Percentiles rank a stretch among this genome's conserved stretches.
Evolutionary conservation across 1,140 invertebrate genomes (phyloP).

Genomic region (Pachyrhynchus sulphureomaculatus): DNA sequence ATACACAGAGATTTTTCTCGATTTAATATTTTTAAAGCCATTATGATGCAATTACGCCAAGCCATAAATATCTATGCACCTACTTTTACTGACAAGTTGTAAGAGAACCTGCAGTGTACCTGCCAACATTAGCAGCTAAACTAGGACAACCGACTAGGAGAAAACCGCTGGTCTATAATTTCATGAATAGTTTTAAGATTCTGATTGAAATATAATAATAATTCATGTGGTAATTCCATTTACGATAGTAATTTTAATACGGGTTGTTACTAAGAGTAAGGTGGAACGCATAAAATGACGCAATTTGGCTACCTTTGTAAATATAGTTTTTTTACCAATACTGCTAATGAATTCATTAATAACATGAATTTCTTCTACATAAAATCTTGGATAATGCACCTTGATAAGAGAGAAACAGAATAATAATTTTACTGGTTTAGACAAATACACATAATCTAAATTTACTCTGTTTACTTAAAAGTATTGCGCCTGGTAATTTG

Average conservation of each 20-base stretch:
- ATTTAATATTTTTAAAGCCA: background rate
- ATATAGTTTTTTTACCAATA: too few species aligned
- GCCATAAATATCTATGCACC: constrained; percentile 16
- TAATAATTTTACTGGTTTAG: too few species aligned
- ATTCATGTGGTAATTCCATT: background rate
- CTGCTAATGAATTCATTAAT: too few species aligned
- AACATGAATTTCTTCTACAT: too few species aligned
- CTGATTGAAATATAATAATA: constrained; percentile 7
- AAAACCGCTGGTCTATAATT: constrained; percentile 1
- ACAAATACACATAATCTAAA: too few species aligned
- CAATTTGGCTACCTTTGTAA: too few species aligned
- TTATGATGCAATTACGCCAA: constrained; percentile 16
- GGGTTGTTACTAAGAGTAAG: too few species aligned
- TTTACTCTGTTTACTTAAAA: too few species aligned
- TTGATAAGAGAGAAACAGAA: too few species aligned
- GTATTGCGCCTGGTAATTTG: too few species aligned
- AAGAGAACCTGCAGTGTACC: constrained; percentile 18
- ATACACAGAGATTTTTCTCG: background rate
- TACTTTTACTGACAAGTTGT: constrained; percentile 22
- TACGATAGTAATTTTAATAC: background rate
- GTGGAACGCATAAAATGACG: too few species aligned
- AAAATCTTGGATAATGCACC: too few species aligned
- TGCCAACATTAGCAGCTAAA: constrained; percentile 20
- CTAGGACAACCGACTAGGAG: constrained; percentile 18
- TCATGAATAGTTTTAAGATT: constrained; percentile 13